Percentiles rank a stretch among this genome's conserved stretches.
Conservation (phyloP, 30 jellyfish, hydroid and myxozoan species). For the Hydractinia echinata region DNA sequence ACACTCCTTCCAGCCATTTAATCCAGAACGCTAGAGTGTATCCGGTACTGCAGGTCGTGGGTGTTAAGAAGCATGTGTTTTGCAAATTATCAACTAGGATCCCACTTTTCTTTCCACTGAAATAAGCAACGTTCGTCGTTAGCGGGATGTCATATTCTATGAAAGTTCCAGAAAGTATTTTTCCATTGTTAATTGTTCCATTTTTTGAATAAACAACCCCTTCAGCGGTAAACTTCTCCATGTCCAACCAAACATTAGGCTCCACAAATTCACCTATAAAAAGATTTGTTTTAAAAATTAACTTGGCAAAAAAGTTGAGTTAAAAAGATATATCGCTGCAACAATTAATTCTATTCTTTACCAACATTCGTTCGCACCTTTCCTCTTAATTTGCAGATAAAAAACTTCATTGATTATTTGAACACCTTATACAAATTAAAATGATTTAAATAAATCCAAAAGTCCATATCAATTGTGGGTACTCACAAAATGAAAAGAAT, state of each 20-base stretch:
- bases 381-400: too few species aligned
- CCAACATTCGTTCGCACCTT: too few species aligned
- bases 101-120: neutral
- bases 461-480: too few species aligned
- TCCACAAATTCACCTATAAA: too few species aligned
- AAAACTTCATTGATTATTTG: too few species aligned
- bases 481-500: too few species aligned
- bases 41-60: neutral
- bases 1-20: neutral
- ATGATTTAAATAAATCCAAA: too few species aligned
- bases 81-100: neutral
- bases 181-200: neutral
- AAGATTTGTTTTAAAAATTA: too few species aligned
- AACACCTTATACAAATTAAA: too few species aligned
- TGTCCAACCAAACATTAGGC: neutral
- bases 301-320: too few species aligned
- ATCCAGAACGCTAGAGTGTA: slow-evolving; percentile 5
- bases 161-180: neutral
- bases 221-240: neutral
- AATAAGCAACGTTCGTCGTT: neutral
- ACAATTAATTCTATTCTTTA: too few species aligned
- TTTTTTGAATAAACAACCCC: neutral
- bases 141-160: neutral
- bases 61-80: neutral
- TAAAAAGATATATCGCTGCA: too few species aligned